Conservation (phyloP, 2,797 vertebrate genomes). For the Phataginus tricuspis region DNA sequence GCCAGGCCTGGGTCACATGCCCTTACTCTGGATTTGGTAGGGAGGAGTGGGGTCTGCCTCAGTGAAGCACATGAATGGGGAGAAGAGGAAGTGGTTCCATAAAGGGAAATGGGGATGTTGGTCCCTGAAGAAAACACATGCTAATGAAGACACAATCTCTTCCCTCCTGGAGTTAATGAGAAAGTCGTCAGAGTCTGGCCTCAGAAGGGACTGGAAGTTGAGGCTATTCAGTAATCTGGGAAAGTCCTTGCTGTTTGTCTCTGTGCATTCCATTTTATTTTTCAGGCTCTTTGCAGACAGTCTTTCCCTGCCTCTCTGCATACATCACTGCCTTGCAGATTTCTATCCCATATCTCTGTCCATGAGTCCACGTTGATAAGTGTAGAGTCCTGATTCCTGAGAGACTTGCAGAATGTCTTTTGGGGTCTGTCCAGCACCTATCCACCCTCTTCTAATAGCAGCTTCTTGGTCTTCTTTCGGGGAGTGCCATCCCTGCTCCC, state of each 20-base stretch:
- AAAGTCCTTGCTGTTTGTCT: too few species aligned
- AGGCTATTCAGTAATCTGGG: background rate
- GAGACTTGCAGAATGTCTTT: background rate
- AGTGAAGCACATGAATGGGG: background rate
- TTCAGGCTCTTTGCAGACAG: background rate
- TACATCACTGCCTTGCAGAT: background rate
- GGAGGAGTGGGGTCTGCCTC: background rate
- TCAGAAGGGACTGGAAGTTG: background rate
- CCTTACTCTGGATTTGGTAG: background rate
- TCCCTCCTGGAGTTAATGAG: background rate
- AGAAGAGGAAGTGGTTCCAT: background rate
- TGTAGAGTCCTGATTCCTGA: background rate
- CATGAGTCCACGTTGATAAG: background rate
- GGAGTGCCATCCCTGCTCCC: fast-evolving
- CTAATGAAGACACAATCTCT: too few species aligned
- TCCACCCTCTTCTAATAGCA: background rate
- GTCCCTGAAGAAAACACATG: background rate
- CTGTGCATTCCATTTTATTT: background rate
- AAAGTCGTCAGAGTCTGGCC: background rate
- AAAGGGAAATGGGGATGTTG: background rate
- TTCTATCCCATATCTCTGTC: background rate
- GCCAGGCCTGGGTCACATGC: background rate
- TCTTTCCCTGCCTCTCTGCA: background rate
- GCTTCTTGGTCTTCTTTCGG: background rate
- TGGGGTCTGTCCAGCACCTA: background rate